Conservation (phyloP, 2,113 vertebrate species). For the Myotis davidii region DNA sequence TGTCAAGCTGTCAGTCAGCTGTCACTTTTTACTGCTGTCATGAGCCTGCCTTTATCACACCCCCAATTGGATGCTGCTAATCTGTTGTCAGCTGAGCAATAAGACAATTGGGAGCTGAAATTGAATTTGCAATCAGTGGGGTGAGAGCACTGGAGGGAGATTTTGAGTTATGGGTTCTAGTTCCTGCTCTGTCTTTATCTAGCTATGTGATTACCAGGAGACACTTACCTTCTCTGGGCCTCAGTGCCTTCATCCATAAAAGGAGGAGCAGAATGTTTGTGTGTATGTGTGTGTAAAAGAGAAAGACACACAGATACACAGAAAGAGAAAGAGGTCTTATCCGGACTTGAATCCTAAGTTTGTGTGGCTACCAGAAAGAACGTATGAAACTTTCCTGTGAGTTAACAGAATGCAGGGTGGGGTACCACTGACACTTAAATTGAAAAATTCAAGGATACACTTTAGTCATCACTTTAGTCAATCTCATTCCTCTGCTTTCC, state of each 20-base stretch:
- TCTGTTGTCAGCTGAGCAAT: constrained; percentile 73
- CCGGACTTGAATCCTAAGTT: not conserved
- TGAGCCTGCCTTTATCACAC: constrained; percentile 67
- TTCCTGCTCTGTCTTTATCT: not conserved
- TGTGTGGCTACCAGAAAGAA: not conserved
- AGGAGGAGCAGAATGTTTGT: not conserved
- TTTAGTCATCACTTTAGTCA: not conserved
- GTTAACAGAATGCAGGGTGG: not conserved
- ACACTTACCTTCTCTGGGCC: constrained; percentile 39
- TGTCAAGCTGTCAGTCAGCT: constrained; percentile 77
- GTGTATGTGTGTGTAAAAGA: too few species aligned
- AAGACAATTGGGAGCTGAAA: constrained; percentile 67
- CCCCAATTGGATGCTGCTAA: constrained; percentile 70
- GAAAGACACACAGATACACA: not conserved
- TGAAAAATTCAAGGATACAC: not conserved
- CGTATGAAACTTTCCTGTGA: not conserved
- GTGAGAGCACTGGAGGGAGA: not conserved
- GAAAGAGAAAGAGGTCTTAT: not conserved
- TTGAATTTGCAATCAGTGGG: constrained; percentile 38
- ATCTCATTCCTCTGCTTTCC: not conserved
- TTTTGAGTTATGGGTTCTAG: constrained; percentile 51
- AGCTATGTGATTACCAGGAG: constrained; percentile 22
- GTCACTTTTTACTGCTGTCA: constrained; percentile 71
- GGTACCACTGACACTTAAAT: not conserved
- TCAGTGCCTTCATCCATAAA: not conserved